A percentile compares a stretch with the other conserved stretches of the same genome.
Evolutionary conservation across 2,797 vertebrate genomes (phyloP).

Genomic region (Galaxias olidus): DNA sequence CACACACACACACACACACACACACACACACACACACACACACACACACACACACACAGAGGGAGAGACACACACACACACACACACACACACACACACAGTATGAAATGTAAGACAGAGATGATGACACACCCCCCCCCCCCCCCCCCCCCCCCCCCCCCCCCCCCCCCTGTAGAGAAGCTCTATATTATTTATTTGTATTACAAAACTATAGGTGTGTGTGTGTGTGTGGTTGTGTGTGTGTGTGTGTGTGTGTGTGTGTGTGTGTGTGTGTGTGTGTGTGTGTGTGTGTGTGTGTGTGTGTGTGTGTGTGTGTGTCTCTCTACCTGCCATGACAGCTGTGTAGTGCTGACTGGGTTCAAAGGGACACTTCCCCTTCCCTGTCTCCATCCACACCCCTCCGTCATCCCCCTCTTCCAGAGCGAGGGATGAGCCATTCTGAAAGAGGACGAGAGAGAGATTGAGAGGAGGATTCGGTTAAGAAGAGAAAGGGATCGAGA

Average conservation of each 20-base stretch:
- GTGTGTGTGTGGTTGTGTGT: neutral
- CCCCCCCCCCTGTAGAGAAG: no score
- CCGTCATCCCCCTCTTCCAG: constrained; percentile 72
- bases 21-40: constrained; percentile 2
- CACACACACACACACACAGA: neutral
- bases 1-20: constrained; percentile 12
- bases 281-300: constrained; percentile 16
- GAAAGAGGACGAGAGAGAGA: constrained; percentile 35
- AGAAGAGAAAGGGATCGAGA: neutral
- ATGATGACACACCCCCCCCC: no score
- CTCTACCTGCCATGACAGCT: constrained; percentile 86
- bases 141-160: no score
- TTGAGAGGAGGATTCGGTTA: neutral
- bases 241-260: neutral
- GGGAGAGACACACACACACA: neutral
- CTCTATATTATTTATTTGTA: no score
- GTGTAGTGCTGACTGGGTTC: constrained; percentile 87
- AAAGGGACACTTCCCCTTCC: constrained; percentile 89
- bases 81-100: neutral
- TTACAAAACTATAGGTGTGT: no score
- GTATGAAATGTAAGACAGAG: neutral
- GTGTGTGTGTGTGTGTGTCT: constrained; percentile 14
- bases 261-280: constrained; percentile 6
- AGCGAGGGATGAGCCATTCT: constrained; percentile 78
- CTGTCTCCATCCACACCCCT: constrained; percentile 76